Percentiles rank a stretch among this genome's conserved stretches.
Conservation (phyloP, 2,113 vertebrate species). For the Globicephala melas region DNA sequence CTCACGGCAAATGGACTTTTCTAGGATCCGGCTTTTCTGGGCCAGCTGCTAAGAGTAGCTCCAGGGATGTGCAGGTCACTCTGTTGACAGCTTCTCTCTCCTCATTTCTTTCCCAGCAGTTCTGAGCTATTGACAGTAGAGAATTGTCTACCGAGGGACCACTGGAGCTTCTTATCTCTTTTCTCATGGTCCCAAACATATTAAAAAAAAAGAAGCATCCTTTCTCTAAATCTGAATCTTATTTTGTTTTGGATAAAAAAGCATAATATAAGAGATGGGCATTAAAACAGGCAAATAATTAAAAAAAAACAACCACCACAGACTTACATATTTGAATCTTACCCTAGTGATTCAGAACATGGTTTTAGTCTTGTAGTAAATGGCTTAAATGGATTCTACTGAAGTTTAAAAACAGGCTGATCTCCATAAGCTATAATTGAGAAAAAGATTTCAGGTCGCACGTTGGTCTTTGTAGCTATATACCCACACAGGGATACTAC, state of each 20-base stretch:
- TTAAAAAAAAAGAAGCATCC: background rate
- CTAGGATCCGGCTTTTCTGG: background rate
- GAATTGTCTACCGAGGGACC: background rate
- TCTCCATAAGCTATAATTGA: background rate
- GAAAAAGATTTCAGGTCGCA: background rate
- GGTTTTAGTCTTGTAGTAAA: background rate
- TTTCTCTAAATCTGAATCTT: background rate
- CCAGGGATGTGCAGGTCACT: background rate
- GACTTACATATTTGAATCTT: background rate
- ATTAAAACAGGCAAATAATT: conserved; percentile 6
- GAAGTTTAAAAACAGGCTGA: background rate
- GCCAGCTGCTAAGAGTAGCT: background rate
- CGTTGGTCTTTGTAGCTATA: background rate
- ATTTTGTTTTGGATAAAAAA: background rate
- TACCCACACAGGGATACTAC: background rate
- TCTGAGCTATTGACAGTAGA: background rate
- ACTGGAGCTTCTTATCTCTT: background rate
- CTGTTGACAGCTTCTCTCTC: background rate
- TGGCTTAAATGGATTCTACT: background rate
- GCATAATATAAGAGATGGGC: background rate
- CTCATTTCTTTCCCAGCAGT: background rate
- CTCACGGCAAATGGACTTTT: background rate
- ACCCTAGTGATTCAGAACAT: background rate
- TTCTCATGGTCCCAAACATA: background rate
- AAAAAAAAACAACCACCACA: background rate